Percentiles rank a stretch among this genome's conserved stretches.
Conservation (phyloP, 2,888 invertebrate genomes). For the Drosophila rubida region DNA sequence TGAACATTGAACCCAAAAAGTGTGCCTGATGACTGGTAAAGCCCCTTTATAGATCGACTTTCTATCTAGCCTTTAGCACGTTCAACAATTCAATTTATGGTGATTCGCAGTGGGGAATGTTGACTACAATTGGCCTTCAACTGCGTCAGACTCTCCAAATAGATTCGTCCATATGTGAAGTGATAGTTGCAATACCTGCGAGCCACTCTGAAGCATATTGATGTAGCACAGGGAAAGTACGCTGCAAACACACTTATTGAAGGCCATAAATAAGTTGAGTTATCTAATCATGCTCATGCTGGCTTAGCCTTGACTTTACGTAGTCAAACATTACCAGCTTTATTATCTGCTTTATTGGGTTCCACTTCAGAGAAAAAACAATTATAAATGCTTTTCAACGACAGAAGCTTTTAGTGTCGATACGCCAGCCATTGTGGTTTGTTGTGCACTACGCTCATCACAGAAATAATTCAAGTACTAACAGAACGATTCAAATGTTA, state of each 20-base stretch:
- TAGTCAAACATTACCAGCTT: not conserved
- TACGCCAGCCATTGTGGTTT: not conserved
- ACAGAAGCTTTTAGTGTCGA: conserved; percentile 29
- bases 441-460: not conserved
- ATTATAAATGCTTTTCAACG: not conserved
- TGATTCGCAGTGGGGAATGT: not conserved
- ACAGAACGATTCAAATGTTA: conserved; percentile 43
- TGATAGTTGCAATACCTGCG: not conserved
- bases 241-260: not conserved
- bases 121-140: not conserved
- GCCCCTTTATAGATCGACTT: not conserved
- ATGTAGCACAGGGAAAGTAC: not conserved
- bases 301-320: not conserved
- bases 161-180: not conserved
- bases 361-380: too few relatives aligned
- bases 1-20: not conserved
- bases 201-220: not conserved
- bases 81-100: not conserved
- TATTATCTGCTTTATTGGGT: not conserved
- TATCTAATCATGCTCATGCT: not conserved
- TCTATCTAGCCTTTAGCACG: too few relatives aligned
- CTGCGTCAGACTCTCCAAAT: not conserved
- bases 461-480: not conserved
- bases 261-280: conserved; percentile 2
- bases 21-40: too few relatives aligned